phyloP scores from a whole-genome alignment of 2,113 vertebrate genomes.

The Lanius ludovicianus region DNA sequence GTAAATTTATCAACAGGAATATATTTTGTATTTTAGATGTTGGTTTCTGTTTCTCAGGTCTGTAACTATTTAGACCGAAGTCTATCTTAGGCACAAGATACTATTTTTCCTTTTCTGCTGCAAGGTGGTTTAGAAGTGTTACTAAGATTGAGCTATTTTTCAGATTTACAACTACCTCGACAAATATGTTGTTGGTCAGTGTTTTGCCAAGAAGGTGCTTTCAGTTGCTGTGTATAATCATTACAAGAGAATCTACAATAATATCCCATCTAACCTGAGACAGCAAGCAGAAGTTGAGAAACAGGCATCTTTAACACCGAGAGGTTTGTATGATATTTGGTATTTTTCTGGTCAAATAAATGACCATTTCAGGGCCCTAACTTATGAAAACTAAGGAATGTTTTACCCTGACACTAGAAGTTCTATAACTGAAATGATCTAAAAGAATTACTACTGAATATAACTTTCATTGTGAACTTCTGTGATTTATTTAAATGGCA shows the following conservation, averaged over 20 bases:
- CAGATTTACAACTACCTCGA: constrained; percentile 99
- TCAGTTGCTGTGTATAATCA: constrained; percentile 98
- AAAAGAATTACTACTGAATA: not conserved
- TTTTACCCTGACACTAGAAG: not conserved
- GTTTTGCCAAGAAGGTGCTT: constrained; percentile 97
- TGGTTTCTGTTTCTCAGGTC: not conserved
- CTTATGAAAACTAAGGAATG: not conserved
- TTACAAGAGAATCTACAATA: constrained; percentile 98
- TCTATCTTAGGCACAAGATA: not conserved
- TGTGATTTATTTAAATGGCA: not conserved
- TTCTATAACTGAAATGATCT: not conserved
- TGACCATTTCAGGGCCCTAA: not conserved
- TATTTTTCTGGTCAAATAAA: not conserved
- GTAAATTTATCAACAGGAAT: not conserved
- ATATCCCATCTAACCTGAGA: constrained; percentile 89
- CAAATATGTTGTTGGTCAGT: constrained; percentile 97
- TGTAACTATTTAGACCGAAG: not conserved
- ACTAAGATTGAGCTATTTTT: constrained; percentile 40
- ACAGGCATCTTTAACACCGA: constrained; percentile 89
- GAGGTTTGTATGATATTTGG: constrained; percentile 81
- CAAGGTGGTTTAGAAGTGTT: not conserved
- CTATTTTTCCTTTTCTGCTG: not conserved
- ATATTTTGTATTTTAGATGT: not conserved
- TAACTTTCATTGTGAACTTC: not conserved
- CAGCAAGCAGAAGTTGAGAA: constrained; percentile 93